phyloP scores from a whole-genome alignment of 2,113 vertebrate genomes.

The Puffinus mauretanicus region DNA sequence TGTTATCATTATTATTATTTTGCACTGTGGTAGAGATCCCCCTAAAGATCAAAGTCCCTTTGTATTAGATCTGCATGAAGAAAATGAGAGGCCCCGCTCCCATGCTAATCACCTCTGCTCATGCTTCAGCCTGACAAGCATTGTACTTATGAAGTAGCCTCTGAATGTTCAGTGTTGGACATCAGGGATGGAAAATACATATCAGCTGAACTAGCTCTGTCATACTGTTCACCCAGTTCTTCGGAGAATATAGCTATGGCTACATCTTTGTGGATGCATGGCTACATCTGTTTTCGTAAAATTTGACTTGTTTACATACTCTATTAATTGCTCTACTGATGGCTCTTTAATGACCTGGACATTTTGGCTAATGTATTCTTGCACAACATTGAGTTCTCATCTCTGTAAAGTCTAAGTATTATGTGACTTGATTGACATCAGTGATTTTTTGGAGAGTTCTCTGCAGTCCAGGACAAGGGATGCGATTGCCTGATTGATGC shows the following conservation, averaged over 20 bases:
- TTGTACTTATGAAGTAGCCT: background rate
- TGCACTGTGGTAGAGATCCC: background rate
- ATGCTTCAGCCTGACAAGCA: background rate
- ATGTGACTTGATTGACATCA: background rate
- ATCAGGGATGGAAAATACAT: background rate
- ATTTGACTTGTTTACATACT: background rate
- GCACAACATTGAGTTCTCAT: background rate
- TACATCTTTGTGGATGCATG: background rate
- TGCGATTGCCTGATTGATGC: background rate
- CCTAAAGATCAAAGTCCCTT: conserved; percentile 28
- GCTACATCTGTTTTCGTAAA: background rate
- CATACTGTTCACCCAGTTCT: background rate
- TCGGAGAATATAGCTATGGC: background rate
- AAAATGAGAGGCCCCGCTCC: background rate
- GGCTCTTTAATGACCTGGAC: background rate
- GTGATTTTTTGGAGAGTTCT: background rate
- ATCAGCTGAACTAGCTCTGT: background rate
- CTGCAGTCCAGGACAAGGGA: background rate
- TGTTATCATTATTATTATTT: conserved; percentile 32
- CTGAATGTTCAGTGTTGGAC: background rate
- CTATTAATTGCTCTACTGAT: background rate
- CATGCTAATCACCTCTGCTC: background rate
- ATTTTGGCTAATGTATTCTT: background rate
- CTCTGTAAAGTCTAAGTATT: background rate
- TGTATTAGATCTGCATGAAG: background rate